Conservation (phyloP, 1,140 invertebrate genomes). For the Drosophila nikananu region DNA sequence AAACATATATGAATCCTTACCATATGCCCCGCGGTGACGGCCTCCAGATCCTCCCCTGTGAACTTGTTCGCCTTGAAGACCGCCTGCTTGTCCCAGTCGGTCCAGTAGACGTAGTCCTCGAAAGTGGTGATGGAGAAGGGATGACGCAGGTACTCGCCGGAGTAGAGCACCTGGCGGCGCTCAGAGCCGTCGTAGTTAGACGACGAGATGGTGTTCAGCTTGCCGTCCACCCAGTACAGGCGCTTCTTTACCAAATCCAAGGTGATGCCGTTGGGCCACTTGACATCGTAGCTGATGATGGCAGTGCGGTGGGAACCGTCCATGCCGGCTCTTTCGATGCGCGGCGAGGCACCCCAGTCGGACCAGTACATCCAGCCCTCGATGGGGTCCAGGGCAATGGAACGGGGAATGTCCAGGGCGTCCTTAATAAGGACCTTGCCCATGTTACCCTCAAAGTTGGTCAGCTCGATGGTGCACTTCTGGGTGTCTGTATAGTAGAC, state of each 20-base stretch:
- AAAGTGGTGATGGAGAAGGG: constrained; percentile 97
- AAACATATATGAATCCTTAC: constrained; percentile 85
- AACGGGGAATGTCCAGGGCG: constrained; percentile 95
- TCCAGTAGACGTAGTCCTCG: constrained; percentile 98
- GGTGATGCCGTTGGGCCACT: constrained; percentile 98
- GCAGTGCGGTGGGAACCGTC: constrained; percentile 96
- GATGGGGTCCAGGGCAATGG: constrained; percentile 97
- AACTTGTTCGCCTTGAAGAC: constrained; percentile 98
- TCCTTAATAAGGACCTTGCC: constrained; percentile 93
- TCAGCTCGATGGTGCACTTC: constrained; percentile 95
- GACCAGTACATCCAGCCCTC: constrained; percentile 99
- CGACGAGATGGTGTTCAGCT: constrained; percentile 94
- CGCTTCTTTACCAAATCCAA: constrained; percentile 93
- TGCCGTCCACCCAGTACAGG: constrained; percentile 98
- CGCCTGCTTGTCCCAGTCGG: constrained; percentile 97
- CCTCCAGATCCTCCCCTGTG: constrained; percentile 91
- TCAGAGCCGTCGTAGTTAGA: constrained; percentile 94
- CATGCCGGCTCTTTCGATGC: constrained; percentile 97
- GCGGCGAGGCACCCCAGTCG: constrained; percentile 96
- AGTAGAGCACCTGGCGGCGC: constrained; percentile 91
- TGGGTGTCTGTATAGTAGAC: constrained; percentile 98
- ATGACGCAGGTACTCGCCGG: constrained; percentile 91
- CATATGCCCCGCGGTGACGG: constrained; percentile 91
- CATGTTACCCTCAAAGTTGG: constrained; percentile 95
- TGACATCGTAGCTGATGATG: constrained; percentile 95